Evolutionary conservation across 1,140 invertebrate genomes (phyloP).

Genomic region (Pentalonia nigronervosa): DNA sequence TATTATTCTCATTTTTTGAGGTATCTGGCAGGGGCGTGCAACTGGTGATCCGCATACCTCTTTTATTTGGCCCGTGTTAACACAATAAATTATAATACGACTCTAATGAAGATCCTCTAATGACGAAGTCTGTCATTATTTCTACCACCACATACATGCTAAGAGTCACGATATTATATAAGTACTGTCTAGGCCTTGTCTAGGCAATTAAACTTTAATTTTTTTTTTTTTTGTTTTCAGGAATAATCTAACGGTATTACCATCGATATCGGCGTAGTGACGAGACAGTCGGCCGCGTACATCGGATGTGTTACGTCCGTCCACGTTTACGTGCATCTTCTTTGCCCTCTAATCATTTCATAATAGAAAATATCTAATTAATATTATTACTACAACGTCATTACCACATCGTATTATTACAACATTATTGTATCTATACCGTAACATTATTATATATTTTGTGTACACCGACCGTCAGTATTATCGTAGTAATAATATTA

Average conservation of each 20-base stretch:
- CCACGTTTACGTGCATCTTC: background rate
- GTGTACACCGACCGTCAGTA: background rate
- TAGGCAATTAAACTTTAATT: too few species aligned
- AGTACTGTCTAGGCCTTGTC: too few species aligned
- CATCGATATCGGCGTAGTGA: conserved; percentile 26
- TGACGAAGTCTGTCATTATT: too few species aligned
- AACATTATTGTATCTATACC: background rate
- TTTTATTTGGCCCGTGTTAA: too few species aligned
- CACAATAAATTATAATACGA: too few species aligned
- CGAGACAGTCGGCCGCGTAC: background rate
- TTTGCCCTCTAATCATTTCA: background rate
- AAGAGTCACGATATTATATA: too few species aligned
- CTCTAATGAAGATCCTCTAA: too few species aligned
- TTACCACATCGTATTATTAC: background rate
- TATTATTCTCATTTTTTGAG: too few species aligned
- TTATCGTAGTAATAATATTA: background rate
- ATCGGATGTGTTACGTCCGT: background rate
- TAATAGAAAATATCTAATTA: too few species aligned
- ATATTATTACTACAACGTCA: background rate
- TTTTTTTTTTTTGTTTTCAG: conserved; percentile 57
- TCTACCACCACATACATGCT: too few species aligned
- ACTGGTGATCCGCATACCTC: too few species aligned
- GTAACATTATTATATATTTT: background rate
- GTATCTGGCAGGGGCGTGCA: too few species aligned
- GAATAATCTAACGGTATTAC: conserved; percentile 46